phyloP scores from a whole-genome alignment of 2,888 invertebrate species.

The Asteroscopus sphinx region DNA sequence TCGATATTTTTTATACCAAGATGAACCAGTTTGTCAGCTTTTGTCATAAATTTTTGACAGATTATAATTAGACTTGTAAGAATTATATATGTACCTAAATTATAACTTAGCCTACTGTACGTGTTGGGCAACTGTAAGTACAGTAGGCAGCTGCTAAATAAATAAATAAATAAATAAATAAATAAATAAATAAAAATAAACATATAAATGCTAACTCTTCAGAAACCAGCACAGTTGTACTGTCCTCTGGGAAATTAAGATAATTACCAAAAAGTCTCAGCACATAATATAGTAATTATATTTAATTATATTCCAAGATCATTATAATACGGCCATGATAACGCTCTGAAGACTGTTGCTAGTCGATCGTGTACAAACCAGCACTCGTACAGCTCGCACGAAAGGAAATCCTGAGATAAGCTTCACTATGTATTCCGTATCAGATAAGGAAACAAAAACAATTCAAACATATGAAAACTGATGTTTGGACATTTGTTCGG shows the following conservation, averaged over 20 bases:
- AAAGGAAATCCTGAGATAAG: conserved; percentile 53
- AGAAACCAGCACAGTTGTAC: conserved; percentile 28
- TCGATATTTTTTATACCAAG: too few species aligned
- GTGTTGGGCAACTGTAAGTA: too few species aligned
- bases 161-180: too few species aligned
- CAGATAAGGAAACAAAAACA: conserved; percentile 51
- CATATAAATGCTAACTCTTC: conserved; percentile 16
- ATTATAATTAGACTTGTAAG: too few species aligned
- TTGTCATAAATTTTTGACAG: too few species aligned
- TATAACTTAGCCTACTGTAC: too few species aligned
- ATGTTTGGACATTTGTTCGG: conserved; percentile 40
- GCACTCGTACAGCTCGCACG: neutral
- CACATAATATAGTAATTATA: conserved; percentile 46
- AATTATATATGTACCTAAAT: too few species aligned
- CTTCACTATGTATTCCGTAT: conserved; percentile 29
- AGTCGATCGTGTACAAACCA: conserved; percentile 22
- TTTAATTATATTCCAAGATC: conserved; percentile 48
- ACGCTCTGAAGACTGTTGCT: conserved; percentile 29
- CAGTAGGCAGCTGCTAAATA: too few species aligned
- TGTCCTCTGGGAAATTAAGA: conserved; percentile 44
- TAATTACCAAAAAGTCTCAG: conserved; percentile 47
- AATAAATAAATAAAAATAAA: conserved; percentile 2
- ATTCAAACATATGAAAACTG: conserved; percentile 40
- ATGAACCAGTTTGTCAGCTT: too few species aligned
- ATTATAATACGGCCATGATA: conserved; percentile 35